Percentiles rank a stretch among this genome's conserved stretches.
Evolutionary conservation across 64 coral and sea anemone species (phyloP).

Genomic region (Montipora cactus): DNA sequence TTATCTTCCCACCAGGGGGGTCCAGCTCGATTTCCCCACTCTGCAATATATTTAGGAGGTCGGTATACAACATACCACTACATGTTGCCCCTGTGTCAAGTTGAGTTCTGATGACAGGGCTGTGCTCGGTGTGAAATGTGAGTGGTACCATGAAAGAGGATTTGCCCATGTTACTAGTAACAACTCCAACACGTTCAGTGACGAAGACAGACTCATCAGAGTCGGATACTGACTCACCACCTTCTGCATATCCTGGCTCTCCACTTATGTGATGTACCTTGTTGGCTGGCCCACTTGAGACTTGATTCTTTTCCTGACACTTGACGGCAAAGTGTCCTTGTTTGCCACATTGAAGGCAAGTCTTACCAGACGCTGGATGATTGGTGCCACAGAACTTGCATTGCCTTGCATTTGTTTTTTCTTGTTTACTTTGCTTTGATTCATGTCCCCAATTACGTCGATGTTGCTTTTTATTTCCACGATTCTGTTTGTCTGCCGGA

Average conservation of each 20-base stretch:
- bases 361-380: constrained; percentile 23
- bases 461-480: neutral
- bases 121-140: too few relatives aligned
- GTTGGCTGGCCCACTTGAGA: neutral
- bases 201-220: too few relatives aligned
- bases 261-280: neutral
- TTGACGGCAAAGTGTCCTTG: constrained; percentile 1
- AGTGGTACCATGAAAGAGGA: too few relatives aligned
- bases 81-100: too few relatives aligned
- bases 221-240: too few relatives aligned
- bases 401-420: neutral
- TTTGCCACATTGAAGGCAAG: constrained; percentile 8
- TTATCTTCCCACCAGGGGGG: constrained; percentile 4
- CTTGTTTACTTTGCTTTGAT: neutral
- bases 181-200: too few relatives aligned
- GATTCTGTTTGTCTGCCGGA: neutral
- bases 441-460: neutral
- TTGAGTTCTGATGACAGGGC: too few relatives aligned
- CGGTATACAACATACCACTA: too few relatives aligned
- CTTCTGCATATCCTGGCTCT: neutral
- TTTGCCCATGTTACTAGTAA: too few relatives aligned
- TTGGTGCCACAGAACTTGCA: constrained; percentile 16
- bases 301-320: neutral
- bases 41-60: too few relatives aligned
- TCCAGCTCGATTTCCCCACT: too few relatives aligned